These are phyloP conservation scores for Oreamnos americanus DNA, from an alignment of 2,113 vertebrate genomes.

Conservation along the genomic window DNA sequence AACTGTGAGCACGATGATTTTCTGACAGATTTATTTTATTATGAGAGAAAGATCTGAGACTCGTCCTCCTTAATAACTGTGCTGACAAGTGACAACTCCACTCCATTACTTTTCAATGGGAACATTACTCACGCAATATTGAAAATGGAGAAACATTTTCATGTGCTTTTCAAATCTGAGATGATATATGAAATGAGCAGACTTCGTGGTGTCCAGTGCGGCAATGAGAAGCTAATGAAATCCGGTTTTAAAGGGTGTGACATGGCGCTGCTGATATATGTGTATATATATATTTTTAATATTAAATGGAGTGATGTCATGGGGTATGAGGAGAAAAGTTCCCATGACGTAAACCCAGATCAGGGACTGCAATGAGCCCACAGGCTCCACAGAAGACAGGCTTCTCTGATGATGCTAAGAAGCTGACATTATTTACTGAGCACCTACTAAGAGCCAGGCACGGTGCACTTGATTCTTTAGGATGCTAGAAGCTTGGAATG, in stretches of 20 bases:
- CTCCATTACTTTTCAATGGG: constrained; percentile 86
- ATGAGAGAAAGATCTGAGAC: constrained; percentile 79
- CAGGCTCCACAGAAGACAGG: fast-evolving
- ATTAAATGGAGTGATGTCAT: background rate
- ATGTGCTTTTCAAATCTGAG: constrained; percentile 79
- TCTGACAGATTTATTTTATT: constrained; percentile 85
- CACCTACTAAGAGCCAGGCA: background rate
- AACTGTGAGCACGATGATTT: constrained; percentile 9
- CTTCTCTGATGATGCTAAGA: fast-evolving
- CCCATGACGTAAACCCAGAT: background rate
- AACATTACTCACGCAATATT: constrained; percentile 84
- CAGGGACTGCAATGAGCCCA: fast-evolving
- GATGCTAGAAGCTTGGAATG: no score
- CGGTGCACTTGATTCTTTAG: fast-evolving
- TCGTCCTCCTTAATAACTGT: constrained; percentile 85
- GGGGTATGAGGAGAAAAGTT: background rate
- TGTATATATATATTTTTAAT: fast-evolving
- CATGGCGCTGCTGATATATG: background rate
- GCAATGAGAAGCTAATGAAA: constrained; percentile 40
- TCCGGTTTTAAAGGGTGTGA: background rate
- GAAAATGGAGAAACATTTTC: constrained; percentile 83
- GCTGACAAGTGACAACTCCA: constrained; percentile 87
- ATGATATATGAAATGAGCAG: constrained; percentile 77
- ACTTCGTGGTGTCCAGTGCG: constrained; percentile 47
- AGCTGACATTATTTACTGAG: background rate